Conservation (phyloP, 2,113 vertebrate species). For the Lates calcarifer region DNA sequence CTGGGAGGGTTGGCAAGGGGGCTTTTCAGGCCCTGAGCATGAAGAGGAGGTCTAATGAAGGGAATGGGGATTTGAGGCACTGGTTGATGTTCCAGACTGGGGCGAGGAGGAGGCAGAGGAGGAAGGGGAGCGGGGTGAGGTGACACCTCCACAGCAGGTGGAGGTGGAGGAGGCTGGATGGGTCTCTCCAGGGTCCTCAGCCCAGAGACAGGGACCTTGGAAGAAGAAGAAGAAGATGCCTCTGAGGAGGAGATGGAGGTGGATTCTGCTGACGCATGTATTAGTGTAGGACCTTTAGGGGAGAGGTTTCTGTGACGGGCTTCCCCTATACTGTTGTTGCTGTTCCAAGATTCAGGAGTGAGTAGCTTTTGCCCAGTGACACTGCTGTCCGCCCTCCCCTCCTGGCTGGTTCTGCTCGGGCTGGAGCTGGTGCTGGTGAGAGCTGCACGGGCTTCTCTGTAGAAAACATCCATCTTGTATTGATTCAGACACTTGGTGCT, state of each 20-base stretch:
- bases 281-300: conserved; percentile 83
- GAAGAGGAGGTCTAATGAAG: conserved; percentile 91
- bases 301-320: conserved; percentile 89
- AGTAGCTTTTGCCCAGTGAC: conserved; percentile 89
- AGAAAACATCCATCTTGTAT: conserved; percentile 99
- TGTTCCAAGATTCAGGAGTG: conserved; percentile 98
- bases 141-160: conserved; percentile 45
- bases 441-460: conserved; percentile 96
- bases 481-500: conserved; percentile 99
- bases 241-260: conserved; percentile 89
- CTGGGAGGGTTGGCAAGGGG: conserved; percentile 88
- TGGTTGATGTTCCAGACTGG: conserved; percentile 73
- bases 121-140: conserved; percentile 69
- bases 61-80: conserved; percentile 87
- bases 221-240: conserved; percentile 89
- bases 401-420: conserved; percentile 89
- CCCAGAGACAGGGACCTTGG: conserved; percentile 89
- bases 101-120: conserved; percentile 73
- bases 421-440: conserved; percentile 95
- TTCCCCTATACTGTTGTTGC: conserved; percentile 85
- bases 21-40: conserved; percentile 92
- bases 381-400: conserved; percentile 89
- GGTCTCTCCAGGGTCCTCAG: conserved; percentile 90
- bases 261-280: conserved; percentile 86
- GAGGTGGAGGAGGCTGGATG: conserved; percentile 79